Base-by-base conservation (phyloP, 2,888 invertebrate genomes). In the Dione juno region DNA sequence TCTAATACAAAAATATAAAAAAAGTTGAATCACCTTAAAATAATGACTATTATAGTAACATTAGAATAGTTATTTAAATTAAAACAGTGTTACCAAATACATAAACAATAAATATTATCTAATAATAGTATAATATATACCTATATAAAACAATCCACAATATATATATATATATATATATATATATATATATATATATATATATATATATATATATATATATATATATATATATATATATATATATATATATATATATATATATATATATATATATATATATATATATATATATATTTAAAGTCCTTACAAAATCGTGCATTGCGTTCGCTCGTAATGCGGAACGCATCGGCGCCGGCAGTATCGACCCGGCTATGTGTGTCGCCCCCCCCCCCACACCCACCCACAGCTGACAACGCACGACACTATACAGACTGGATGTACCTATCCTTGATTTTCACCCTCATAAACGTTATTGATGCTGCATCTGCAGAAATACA, bases 291-390 rank as follows among this genome's bases (percentile, higher is more conserved):
- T 35, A 14, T 21, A 28, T 9, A 43, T 28, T 19, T 43, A 28
- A 61, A 61, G 6, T 14, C 10, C 13, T 37, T 64, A 35, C 52
- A 64, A 54, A 63, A 69, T 35, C 43, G 35, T 54, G 53, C 54
- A 68, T 53, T 71, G 73, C 75, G 73, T 70, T 76, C 72, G 67
- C 67, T 37, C 68, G 57, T 50, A 63, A 75, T 70, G 72, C 77
- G 78, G 84, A 89, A 87, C 91, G 92, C 90, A 92, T 89, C 87
- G 86, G 80, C 82, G 82, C 82, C 85, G 88, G 82, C 82, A 84
- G 82, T 91, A 92, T 92, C 91, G 92, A 92, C 90, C 93, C 86
- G 77, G 78, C 83, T 90, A 89, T 90, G 85, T 89, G 85, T 90
- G 89, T 87, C 90, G 90, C 84, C 74, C 75, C 83, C 81, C 79